phyloP scores from a whole-genome alignment of 1,140 invertebrate genomes.

The Ridgeia piscesae region DNA sequence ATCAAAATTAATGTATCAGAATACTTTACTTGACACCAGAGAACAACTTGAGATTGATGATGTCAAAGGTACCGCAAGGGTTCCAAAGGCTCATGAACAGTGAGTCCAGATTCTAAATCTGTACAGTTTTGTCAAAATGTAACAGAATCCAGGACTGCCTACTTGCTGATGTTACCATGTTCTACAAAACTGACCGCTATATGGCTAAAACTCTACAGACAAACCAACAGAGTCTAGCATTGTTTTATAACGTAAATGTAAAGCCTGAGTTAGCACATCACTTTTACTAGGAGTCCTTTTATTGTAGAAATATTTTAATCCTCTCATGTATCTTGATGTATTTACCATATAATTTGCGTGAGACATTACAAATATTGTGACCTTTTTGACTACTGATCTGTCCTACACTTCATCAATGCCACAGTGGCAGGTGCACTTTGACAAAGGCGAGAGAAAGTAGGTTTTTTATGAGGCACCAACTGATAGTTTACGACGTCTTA shows the following conservation, averaged over 20 bases:
- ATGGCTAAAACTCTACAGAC: too few species aligned
- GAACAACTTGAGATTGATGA: too few species aligned
- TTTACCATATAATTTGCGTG: background rate
- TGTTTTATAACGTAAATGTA: background rate
- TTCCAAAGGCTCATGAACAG: too few species aligned
- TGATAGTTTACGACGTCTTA: background rate
- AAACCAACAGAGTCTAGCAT: too few species aligned
- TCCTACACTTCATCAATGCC: background rate
- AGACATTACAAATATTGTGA: background rate
- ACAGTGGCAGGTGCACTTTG: background rate
- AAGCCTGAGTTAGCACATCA: background rate
- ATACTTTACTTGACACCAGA: too few species aligned
- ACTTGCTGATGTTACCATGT: too few species aligned
- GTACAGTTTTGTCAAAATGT: too few species aligned
- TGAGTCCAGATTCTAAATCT: too few species aligned
- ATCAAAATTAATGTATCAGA: too few species aligned
- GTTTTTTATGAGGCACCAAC: background rate
- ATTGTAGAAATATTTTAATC: background rate
- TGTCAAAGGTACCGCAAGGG: too few species aligned
- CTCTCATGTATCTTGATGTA: background rate
- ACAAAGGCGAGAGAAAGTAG: background rate
- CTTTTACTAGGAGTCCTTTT: background rate
- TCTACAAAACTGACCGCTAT: too few species aligned
- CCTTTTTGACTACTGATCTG: background rate
- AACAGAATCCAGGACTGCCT: too few species aligned